Conservation (phyloP, 2,888 invertebrate species). For the Bellardia pandia region DNA sequence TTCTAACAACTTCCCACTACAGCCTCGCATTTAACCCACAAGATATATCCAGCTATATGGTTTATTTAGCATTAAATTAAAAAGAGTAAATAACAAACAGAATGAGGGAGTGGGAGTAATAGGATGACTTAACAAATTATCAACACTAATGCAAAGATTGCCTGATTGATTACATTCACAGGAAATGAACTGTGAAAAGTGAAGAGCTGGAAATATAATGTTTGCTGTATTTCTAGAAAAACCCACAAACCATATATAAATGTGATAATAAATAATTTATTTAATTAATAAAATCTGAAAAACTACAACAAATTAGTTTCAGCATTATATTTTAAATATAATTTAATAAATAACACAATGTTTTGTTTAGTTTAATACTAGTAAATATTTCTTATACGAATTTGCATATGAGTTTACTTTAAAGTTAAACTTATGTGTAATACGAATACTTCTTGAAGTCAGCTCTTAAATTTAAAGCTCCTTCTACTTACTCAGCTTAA, state of each 20-base stretch:
- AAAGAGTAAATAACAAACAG: background rate
- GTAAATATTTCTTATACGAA: no score
- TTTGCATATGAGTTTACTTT: no score
- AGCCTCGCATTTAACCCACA: background rate
- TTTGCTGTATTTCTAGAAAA: background rate
- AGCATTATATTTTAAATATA: no score
- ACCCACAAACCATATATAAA: background rate
- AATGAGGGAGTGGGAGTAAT: background rate
- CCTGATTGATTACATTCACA: conserved; percentile 61
- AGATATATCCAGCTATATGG: background rate
- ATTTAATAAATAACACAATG: no score
- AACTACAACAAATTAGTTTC: no score
- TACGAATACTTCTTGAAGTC: background rate
- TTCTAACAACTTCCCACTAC: background rate
- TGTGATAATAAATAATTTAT: background rate
- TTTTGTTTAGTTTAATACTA: no score
- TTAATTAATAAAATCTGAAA: background rate
- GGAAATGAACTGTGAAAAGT: conserved; percentile 51
- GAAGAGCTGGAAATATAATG: conserved; percentile 31
- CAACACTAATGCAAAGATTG: conserved; percentile 26
- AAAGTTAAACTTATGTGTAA: background rate
- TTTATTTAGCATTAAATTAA: conserved; percentile 38
- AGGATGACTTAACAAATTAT: conserved; percentile 30
- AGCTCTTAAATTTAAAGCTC: conserved; percentile 10
- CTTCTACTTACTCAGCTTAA: background rate